phyloP scores from a whole-genome alignment of 1,140 invertebrate genomes.

The Pseudobourletiella spinata region DNA sequence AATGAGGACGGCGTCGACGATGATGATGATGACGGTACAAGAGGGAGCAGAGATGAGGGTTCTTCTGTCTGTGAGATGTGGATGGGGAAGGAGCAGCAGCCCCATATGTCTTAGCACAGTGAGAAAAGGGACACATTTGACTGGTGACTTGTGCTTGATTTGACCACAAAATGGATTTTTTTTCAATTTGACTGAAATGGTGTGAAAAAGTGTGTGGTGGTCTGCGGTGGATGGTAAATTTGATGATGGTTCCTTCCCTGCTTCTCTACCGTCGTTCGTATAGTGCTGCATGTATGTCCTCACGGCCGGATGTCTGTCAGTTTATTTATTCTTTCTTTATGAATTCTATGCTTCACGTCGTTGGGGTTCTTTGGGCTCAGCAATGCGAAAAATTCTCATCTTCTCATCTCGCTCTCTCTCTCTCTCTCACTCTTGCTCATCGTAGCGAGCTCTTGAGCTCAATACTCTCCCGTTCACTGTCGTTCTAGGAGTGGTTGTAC shows the following conservation, averaged over 20 bases:
- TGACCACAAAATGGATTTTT: conserved; percentile 20
- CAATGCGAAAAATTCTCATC: conserved; percentile 33
- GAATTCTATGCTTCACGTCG: conserved; percentile 19
- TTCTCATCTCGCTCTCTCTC: too few species aligned
- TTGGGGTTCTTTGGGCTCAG: conserved; percentile 21
- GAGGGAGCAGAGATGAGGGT: too few species aligned
- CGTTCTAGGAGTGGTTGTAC: background rate
- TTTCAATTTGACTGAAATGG: conserved; percentile 22
- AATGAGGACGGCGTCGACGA: too few species aligned
- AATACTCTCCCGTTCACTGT: background rate
- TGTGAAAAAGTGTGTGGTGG: conserved; percentile 14
- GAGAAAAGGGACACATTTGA: too few species aligned
- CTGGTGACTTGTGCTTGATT: too few species aligned
- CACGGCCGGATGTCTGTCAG: background rate
- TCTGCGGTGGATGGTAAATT: background rate
- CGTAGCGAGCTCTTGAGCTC: background rate
- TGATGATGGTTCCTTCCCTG: background rate
- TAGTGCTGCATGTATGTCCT: background rate
- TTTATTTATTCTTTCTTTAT: conserved; percentile 32
- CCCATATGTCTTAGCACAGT: too few species aligned
- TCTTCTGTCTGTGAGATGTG: too few species aligned
- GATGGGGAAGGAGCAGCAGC: too few species aligned
- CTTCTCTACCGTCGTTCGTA: too few species aligned
- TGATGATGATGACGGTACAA: too few species aligned
- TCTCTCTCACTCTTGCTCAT: conserved; percentile 19